Base-by-base conservation (phyloP, 2,797 vertebrate genomes). In the Cynodonichthys magdalenae region DNA sequence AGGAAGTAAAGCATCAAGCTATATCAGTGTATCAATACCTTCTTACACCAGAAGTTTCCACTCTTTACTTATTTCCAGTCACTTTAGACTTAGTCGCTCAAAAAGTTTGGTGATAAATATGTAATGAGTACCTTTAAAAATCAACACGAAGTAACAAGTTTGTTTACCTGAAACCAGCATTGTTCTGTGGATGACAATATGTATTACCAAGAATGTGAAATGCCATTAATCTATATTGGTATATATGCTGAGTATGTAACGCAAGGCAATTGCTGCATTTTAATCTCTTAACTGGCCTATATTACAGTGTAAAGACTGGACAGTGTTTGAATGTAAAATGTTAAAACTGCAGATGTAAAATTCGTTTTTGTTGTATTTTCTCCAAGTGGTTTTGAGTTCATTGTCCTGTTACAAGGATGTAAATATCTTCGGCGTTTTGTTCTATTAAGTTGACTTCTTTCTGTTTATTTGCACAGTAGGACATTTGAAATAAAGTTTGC, bases 221-320 rank as follows among this genome's bases (percentile, higher is more conserved):
- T 85, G 82, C 78, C 83, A 83, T 86, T 77, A 71, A 78, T 84
- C 69, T 85, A 79, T 81, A 80, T 63, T 70, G 78, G 87, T 85
- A 75, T 88, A 82, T 90, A 90, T 85, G 70, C 81, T 66, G 77
- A 82, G 78, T 85, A 85, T 89, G 80, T 88, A 75, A 85, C 72
- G 53, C 79, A 70, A 82, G 68, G 83, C 76, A 77, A 86, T 80
- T 84, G 85, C 87, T 87, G 83, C 73, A 85, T 89, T 86, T 87
- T 81, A 69, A 67, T 63, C 65, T 84, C 74, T 66, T 81, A 69
- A 71, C 66, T 44, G 71, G 82, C 74, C 68, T 71, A 51, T 71
- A 51, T 62, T 73, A 63, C 60, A 55, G 57, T 70, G 34, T 75
- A 77, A 77, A 64, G 51, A 71, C 61, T 59, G 66, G 72, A 69